These are phyloP conservation scores for Meiosimyza decipiens DNA, from an alignment of 2,888 invertebrate species.

Conservation along the genomic window DNA sequence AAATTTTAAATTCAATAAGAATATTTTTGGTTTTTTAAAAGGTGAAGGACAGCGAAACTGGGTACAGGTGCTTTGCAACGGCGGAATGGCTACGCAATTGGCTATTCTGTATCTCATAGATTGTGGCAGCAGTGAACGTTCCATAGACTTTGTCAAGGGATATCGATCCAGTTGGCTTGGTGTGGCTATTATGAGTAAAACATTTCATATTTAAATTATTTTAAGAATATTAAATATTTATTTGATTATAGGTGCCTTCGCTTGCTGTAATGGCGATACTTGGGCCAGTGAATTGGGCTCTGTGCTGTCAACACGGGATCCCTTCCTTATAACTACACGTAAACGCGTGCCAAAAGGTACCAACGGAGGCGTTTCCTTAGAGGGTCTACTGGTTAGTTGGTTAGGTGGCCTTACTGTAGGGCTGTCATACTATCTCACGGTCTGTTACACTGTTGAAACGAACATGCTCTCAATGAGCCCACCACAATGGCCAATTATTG, in stretches of 20 bases:
- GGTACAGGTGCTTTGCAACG: conserved; percentile 91
- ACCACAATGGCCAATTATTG: conserved; percentile 83
- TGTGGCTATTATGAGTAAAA: conserved; percentile 78
- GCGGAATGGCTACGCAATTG: conserved; percentile 84
- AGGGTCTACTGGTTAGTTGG: conserved; percentile 71
- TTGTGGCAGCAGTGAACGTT: conserved; percentile 80
- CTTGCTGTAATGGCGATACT: conserved; percentile 89
- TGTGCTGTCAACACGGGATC: conserved; percentile 76
- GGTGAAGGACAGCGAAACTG: conserved; percentile 86
- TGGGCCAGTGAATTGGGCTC: conserved; percentile 91
- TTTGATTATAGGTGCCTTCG: conserved; percentile 72
- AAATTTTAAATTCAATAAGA: not conserved
- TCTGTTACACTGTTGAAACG: conserved; percentile 74
- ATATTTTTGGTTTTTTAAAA: conserved; percentile 55
- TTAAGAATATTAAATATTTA: not conserved
- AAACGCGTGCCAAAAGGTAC: conserved; percentile 85
- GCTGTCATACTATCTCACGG: conserved; percentile 75
- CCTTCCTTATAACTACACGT: conserved; percentile 79
- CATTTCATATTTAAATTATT: too few relatives aligned
- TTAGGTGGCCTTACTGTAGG: conserved; percentile 74
- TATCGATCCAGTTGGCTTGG: conserved; percentile 87
- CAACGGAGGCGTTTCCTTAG: conserved; percentile 84
- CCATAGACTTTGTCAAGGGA: conserved; percentile 80
- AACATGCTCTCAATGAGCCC: conserved; percentile 71
- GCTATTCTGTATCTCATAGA: conserved; percentile 83